Evolutionary conservation across 2,888 invertebrate species (phyloP).

Genomic region (Margaritifera margaritifera): DNA sequence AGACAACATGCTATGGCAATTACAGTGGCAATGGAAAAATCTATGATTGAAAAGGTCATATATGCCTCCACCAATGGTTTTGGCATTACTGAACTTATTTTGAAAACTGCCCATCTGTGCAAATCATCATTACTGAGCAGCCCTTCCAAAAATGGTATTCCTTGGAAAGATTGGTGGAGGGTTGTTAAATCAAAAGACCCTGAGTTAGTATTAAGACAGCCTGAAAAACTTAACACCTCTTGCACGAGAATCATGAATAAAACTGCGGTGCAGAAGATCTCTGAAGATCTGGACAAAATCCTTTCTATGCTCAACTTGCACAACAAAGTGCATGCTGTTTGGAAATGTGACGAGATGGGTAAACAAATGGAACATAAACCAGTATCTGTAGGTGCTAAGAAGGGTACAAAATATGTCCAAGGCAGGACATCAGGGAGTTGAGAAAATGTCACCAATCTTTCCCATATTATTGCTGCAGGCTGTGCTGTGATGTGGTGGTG

Average conservation of each 20-base stretch:
- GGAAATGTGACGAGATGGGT: background rate
- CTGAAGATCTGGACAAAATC: too few relatives aligned
- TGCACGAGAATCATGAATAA: too few relatives aligned
- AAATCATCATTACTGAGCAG: too few relatives aligned
- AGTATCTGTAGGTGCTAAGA: background rate
- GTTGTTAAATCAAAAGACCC: background rate
- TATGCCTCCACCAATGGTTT: constrained; percentile 1
- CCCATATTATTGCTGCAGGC: background rate
- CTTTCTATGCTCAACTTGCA: too few relatives aligned
- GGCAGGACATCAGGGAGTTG: background rate
- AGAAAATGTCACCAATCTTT: background rate
- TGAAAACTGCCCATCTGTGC: too few relatives aligned
- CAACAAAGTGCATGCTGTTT: background rate
- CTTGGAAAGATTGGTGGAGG: background rate
- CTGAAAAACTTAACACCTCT: background rate
- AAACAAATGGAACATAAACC: background rate
- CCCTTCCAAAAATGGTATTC: too few relatives aligned
- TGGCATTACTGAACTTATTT: background rate
- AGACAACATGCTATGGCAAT: background rate
- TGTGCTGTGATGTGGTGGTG: background rate
- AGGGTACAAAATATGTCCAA: background rate
- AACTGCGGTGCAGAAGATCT: too few relatives aligned
- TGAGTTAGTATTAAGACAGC: background rate
- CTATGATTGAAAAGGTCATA: background rate
- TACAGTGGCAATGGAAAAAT: background rate